Evolutionary conservation across 2,797 vertebrate species (phyloP).

Genomic region (Uromys caudimaculatus): DNA sequence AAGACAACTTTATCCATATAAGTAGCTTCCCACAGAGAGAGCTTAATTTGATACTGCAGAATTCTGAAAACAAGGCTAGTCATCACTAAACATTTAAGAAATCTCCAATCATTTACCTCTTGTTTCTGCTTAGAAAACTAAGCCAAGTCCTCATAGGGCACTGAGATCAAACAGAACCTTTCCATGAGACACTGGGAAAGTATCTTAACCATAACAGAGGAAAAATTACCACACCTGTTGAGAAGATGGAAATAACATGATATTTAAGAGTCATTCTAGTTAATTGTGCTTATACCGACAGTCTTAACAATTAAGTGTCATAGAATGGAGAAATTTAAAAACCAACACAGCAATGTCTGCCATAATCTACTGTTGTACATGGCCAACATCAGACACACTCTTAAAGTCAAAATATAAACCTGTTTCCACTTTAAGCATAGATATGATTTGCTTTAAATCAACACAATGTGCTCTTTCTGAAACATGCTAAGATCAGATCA

Average conservation of each 20-base stretch:
- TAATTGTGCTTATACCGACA: neutral
- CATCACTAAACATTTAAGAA: conserved; percentile 5
- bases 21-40: neutral
- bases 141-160: neutral
- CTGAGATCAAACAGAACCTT: neutral
- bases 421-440: conserved; percentile 35
- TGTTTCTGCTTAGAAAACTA: conserved; percentile 4
- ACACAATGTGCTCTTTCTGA: neutral
- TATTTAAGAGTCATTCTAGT: neutral
- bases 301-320: neutral
- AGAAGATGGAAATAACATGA: neutral
- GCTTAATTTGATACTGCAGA: neutral
- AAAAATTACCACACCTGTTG: neutral
- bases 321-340: neutral
- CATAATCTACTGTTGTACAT: neutral
- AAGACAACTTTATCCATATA: neutral
- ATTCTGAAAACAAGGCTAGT: neutral
- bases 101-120: neutral
- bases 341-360: neutral
- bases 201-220: neutral
- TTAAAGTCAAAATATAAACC: conserved; percentile 47
- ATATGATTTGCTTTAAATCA: conserved; percentile 57
- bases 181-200: neutral
- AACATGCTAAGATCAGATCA: conserved; percentile 19
- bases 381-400: conserved; percentile 26